Percentiles rank a stretch among this genome's conserved stretches.
phyloP scores from a whole-genome alignment of 1,140 invertebrate genomes.

The Nebria ingens region DNA sequence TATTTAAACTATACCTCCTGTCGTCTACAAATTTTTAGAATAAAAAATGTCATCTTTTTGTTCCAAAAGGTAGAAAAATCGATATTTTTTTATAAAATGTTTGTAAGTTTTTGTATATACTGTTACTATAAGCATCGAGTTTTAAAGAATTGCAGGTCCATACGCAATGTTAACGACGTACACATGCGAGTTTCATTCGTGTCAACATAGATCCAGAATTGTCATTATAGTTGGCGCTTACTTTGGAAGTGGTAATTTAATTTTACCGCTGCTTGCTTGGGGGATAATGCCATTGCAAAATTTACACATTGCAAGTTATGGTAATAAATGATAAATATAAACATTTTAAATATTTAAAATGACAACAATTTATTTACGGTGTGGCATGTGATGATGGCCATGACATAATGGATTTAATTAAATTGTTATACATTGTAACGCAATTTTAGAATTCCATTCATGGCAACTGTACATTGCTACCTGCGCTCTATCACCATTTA shows the following conservation, averaged over 20 bases:
- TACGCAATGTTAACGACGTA: slow-evolving; percentile 54
- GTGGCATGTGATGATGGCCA: too few species aligned
- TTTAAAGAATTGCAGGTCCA: slow-evolving; percentile 53
- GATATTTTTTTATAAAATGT: too few species aligned
- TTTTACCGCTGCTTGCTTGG: slow-evolving; percentile 44
- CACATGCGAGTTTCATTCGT: slow-evolving; percentile 50
- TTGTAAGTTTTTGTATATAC: slow-evolving; percentile 47
- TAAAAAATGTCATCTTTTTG: too few species aligned
- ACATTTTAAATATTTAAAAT: too few species aligned
- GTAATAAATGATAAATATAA: too few species aligned
- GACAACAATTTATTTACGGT: too few species aligned
- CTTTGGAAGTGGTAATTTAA: slow-evolving; percentile 41
- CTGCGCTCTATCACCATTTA: slow-evolving; percentile 50
- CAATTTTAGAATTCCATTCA: slow-evolving; percentile 43
- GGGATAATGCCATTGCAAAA: slow-evolving; percentile 36
- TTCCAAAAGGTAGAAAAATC: too few species aligned
- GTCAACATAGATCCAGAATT: slow-evolving; percentile 45
- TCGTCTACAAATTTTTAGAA: too few species aligned
- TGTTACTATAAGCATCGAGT: background rate
- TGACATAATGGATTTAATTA: too few species aligned
- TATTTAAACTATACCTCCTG: too few species aligned
- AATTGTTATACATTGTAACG: too few species aligned
- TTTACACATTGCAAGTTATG: too few species aligned
- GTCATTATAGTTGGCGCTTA: slow-evolving; percentile 43
- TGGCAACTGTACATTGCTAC: slow-evolving; percentile 63